Base-by-base conservation (phyloP, 2,888 invertebrate genomes). In the Agrochola lota region DNA sequence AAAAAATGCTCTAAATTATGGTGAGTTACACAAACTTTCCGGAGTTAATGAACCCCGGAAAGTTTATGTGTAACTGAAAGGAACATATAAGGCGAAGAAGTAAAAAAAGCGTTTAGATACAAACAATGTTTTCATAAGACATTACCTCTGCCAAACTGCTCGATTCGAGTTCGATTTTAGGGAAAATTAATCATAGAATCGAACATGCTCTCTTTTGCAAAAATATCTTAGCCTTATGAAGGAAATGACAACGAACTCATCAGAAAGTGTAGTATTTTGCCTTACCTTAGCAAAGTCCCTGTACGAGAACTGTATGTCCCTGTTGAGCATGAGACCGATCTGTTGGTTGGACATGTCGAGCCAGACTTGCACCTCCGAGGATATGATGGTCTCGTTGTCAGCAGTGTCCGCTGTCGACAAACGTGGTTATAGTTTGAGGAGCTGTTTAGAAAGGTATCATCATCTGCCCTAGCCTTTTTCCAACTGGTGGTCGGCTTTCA, bases 301-400 rank as follows among this genome's bases (percentile, higher is more conserved):
- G 94, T 99, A 99, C 0, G 99, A 98, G 91, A 98, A 97, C 93
- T 99, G 98, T 80, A 99, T 97, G 92, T 98, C 98, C 80, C 99
- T 95, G 94, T 99, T 98, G 69, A 99, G 97, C 97, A 99, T 98
- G 89, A 99, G 97, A 0, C 99, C 98, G 89, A 99, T 99, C 97
- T 99, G 99, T 93, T 99, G 99, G 97, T 99, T 99, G 88, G 99
- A 98, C 98, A 99, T 98, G 94, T 99, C 99, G 78, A 99, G 97
- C 98, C 98, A 98, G 73, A 99, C 98, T 91, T 98, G 97, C 80
- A 99, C 98, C 93, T 99, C 99, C 68, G 99, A 99, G 84, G 98
- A 98, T 85, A 98, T 98, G 74, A 99, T 97, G 0, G 98, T 99
- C 88, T 99, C 99, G 81, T 98, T 98, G 91, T 99, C 99, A 0